phyloP scores from a whole-genome alignment of 2,888 invertebrate genomes.

The Xanthostigma xanthostigma region DNA sequence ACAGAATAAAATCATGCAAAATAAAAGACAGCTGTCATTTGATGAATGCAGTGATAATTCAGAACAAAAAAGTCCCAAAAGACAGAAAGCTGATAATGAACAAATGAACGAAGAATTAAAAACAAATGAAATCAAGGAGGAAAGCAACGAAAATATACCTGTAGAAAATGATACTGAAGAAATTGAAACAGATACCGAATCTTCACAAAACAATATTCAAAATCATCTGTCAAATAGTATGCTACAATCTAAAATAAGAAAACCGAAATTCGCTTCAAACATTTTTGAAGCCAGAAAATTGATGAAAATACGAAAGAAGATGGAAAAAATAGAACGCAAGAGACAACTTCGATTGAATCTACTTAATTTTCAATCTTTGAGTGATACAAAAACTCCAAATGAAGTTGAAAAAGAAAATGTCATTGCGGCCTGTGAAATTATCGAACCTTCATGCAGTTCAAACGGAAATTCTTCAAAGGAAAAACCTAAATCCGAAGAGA shows the following conservation, averaged over 20 bases:
- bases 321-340: slow-evolving; percentile 43
- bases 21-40: too few relatives aligned
- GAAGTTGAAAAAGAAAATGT: not conserved
- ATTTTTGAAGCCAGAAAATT: slow-evolving; percentile 47
- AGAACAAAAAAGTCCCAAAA: too few relatives aligned
- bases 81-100: too few relatives aligned
- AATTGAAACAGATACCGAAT: too few relatives aligned
- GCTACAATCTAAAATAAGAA: slow-evolving; percentile 31
- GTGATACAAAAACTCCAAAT: not conserved
- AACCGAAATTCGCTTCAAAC: slow-evolving; percentile 54
- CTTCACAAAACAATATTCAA: too few relatives aligned
- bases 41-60: too few relatives aligned
- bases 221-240: too few relatives aligned
- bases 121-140: too few relatives aligned
- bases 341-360: slow-evolving; percentile 25
- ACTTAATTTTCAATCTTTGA: not conserved
- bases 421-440: not conserved
- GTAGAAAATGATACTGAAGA: not conserved
- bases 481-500: not conserved
- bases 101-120: too few relatives aligned
- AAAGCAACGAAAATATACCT: not conserved
- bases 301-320: slow-evolving; percentile 48
- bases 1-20: too few relatives aligned
- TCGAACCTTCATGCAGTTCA: not conserved
- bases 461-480: not conserved